A percentile compares a stretch with the other conserved stretches of the same genome.
These are phyloP conservation scores for Prosapia bicincta DNA, from an alignment of 2,888 invertebrate species.

Conservation along the genomic window DNA sequence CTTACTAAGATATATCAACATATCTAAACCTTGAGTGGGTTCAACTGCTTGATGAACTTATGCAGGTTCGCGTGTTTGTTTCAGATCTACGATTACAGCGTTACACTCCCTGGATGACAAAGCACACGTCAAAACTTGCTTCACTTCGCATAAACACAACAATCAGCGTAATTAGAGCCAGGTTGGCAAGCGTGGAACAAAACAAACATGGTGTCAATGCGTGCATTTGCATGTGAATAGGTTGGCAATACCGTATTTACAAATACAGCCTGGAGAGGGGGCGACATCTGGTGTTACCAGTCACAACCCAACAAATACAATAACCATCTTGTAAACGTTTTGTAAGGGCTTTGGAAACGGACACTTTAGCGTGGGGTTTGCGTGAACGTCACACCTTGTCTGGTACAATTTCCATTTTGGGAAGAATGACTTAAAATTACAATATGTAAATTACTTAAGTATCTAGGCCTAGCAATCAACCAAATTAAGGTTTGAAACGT, in stretches of 20 bases:
- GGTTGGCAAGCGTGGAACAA: neutral
- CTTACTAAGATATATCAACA: too few species aligned
- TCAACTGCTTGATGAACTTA: too few species aligned
- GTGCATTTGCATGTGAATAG: neutral
- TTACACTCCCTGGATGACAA: neutral
- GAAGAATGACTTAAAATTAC: too few species aligned
- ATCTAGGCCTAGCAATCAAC: too few species aligned
- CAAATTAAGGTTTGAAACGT: too few species aligned
- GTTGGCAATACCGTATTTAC: neutral
- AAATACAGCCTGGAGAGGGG: neutral
- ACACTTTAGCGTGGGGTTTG: neutral
- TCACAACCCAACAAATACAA: too few species aligned
- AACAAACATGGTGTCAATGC: neutral
- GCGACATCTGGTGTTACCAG: neutral
- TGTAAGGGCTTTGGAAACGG: neutral
- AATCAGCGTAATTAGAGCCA: neutral
- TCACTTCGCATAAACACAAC: neutral
- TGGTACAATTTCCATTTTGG: too few species aligned
- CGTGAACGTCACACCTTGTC: neutral
- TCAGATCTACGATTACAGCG: too few species aligned
- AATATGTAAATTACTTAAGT: too few species aligned
- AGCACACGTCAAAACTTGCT: neutral
- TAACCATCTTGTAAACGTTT: neutral
- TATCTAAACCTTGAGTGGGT: too few species aligned
- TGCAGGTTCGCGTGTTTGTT: too few species aligned